Conservation (phyloP, 2,113 vertebrate genomes). For the Toxotes jaculatrix region DNA sequence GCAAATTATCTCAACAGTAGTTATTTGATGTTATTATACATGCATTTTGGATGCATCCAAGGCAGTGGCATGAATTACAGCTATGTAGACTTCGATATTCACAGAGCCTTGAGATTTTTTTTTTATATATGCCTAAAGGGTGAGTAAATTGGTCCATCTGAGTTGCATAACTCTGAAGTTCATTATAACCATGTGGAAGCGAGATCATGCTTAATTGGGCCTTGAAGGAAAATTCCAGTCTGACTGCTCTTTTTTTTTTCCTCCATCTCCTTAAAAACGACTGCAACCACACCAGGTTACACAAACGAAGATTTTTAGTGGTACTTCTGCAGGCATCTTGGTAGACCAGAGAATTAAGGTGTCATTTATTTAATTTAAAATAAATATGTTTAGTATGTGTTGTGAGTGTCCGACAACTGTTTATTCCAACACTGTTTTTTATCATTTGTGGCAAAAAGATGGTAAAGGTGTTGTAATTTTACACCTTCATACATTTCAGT, state of each 20-base stretch:
- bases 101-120: constrained; percentile 13
- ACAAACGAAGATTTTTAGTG: not conserved
- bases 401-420: not conserved
- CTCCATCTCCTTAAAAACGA: constrained; percentile 6
- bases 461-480: not conserved
- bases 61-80: constrained; percentile 19
- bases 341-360: too few relatives aligned
- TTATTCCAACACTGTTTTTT: not conserved
- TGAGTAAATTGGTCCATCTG: constrained; percentile 20
- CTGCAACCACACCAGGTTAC: not conserved
- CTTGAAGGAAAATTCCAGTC: constrained; percentile 43
- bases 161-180: constrained; percentile 51
- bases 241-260: constrained; percentile 4
- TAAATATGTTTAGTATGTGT: not conserved
- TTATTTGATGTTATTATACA: constrained; percentile 13
- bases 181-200: constrained; percentile 32
- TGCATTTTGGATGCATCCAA: not conserved
- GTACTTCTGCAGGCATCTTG: not conserved
- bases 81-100: not conserved
- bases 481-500: constrained; percentile 9
- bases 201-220: constrained; percentile 51
- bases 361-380: constrained; percentile 1
- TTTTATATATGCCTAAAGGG: constrained; percentile 1
- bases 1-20: constrained; percentile 32
- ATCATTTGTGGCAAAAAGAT: not conserved